Percentiles rank a stretch among this genome's conserved stretches.
Evolutionary conservation across 2,888 invertebrate genomes (phyloP).

Genomic region (Gastracanthus pulcherrimus): DNA sequence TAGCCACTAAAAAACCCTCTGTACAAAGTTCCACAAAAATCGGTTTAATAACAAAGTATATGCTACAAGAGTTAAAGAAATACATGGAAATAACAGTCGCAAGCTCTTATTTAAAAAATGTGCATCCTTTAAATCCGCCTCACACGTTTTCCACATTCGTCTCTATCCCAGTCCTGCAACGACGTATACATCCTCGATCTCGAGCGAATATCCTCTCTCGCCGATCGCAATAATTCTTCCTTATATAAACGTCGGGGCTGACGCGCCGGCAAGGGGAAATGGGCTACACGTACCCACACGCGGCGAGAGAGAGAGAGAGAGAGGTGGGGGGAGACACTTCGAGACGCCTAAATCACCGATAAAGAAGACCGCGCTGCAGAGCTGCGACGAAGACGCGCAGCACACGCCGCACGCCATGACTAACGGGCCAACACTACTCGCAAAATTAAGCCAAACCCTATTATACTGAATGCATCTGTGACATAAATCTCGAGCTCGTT

Average conservation of each 20-base stretch:
- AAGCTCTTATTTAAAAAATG: background rate
- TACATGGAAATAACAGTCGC: too few relatives aligned
- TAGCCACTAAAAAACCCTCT: too few relatives aligned
- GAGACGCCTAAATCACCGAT: constrained; percentile 48
- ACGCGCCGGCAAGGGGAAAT: background rate
- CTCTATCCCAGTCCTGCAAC: background rate
- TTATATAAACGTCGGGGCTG: constrained; percentile 15
- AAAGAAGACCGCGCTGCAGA: constrained; percentile 35
- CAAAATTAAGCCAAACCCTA: constrained; percentile 18
- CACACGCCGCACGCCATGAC: too few relatives aligned
- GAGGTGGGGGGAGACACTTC: background rate
- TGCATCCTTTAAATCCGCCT: background rate
- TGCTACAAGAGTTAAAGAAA: too few relatives aligned
- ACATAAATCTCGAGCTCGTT: background rate
- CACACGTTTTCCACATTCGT: background rate
- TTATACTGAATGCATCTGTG: background rate
- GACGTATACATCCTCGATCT: background rate
- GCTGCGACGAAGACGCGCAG: background rate
- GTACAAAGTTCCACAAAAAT: too few relatives aligned
- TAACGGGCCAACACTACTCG: background rate
- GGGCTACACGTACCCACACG: background rate
- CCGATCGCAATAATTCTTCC: constrained; percentile 47
- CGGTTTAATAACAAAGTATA: too few relatives aligned
- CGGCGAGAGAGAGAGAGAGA: background rate
- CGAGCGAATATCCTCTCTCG: background rate